Evolutionary conservation across 2,888 invertebrate genomes (phyloP), one percentile per base, ranked within the genome.

Genomic region (Harpalus rubripes): DNA sequence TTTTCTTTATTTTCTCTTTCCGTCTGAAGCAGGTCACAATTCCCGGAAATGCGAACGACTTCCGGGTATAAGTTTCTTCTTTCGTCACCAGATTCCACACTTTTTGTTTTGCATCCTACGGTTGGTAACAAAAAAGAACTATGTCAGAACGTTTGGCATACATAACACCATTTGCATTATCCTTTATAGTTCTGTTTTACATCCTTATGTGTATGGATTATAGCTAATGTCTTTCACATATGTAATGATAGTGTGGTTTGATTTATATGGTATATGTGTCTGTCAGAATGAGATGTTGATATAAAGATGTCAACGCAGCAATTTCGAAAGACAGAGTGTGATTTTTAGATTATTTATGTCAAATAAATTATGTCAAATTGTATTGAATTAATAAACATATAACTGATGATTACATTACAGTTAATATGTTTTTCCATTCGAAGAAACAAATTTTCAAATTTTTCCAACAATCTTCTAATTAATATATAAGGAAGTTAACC

Each of bases 31-130:
- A 63, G 63, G 22, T 63, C 63, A 63, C 8, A 63, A 26, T 63
- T 26, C 26, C 63, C 63, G 63, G 63, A 63, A 22, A 22, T 63
- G 63, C 63, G 18, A 63, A 63, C 63, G 26, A 63, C 63, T 63
- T 63, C 63, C 63, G 63, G 63, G 59, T 61, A 8, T 61, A 5
- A 52, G 44, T 52, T 52, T 52, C 44, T 52, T 52, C 44, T 52
- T 52, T 52, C 44, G 44, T 52, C 44, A 52, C 44, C 44, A 52
- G 44, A 52, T 52, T 52, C 44, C 44, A 52, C 44, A 59, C 59
- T 16, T 59, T 59, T 59, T 59, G n/a, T 59, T 59, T 59, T 59
- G 59, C 44, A 52, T 52, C 44, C 44, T 52, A 52, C 12, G 59
- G 59, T 59, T 12, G 15, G n/a, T 3, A 59, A 12, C 59, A 59